Evolutionary conservation across 1,140 invertebrate species (phyloP), one percentile per base, ranked within the genome.

Genomic region (Physella acuta): DNA sequence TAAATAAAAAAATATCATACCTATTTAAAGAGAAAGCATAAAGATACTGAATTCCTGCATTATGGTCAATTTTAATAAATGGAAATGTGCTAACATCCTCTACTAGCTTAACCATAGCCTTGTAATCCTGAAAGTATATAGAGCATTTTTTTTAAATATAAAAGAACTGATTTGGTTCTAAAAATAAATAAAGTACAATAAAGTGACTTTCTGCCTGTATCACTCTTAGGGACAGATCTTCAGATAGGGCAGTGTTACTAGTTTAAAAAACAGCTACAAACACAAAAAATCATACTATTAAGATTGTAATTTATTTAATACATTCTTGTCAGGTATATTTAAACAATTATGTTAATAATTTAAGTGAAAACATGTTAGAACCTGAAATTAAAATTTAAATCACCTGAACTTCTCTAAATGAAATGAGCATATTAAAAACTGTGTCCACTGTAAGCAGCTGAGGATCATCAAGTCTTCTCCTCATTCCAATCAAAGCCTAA

Each of bases 11-110:
- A 37, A 8, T 51, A 51, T 62, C 68, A 14, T 67, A 92, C 91
- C 93, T 90, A 87, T 98, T 99, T 52, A 99, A 87, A 34, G 97
- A 97, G 87, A 99, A 99, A 2, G 95, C 95, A 85, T 98, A 99
- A 59, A 95, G 87, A 85, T 94, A 95, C 81, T 91, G 89, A 80
- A 99, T 95, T 70, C 93, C 92, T 17, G 93, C 91, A 55, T 94
- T 94, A 76, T 93, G 92, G 24, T 94, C 90, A 81, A 95, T 93
- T 77, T 92, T 93, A 64, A 93, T 91, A 81, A 93, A 94, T 65
- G 94, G 94, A 74, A 99, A 89, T n/a, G 92, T 92, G 80, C 92
- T 91, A 34, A 99, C 86, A 86, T 98, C 96, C 79, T 98, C 94
- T 0, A 99, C 94, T 51, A 99, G 87, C 78, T 94, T 92, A 24